Percentiles rank a stretch among this genome's conserved stretches.
These are phyloP conservation scores for Leucoma salicis DNA, from an alignment of 2,888 invertebrate species.

Conservation along the genomic window DNA sequence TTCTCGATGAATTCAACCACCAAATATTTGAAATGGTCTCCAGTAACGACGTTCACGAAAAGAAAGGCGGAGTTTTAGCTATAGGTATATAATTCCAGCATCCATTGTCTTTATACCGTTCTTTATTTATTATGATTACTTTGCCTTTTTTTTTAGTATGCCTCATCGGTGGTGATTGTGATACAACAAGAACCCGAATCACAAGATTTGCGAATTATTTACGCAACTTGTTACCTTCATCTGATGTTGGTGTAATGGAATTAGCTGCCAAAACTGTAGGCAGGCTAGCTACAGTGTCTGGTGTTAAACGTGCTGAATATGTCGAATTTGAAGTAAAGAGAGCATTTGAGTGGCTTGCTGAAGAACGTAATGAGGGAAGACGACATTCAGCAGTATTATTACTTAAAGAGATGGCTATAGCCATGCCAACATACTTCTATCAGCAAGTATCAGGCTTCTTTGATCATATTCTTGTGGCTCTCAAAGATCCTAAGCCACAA, in stretches of 20 bases:
- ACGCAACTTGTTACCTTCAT: slow-evolving; percentile 93
- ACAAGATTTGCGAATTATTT: slow-evolving; percentile 96
- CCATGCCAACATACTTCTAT: slow-evolving; percentile 98
- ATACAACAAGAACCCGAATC: slow-evolving; percentile 94
- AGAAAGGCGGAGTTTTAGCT: slow-evolving; percentile 97
- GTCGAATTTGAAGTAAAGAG: slow-evolving; percentile 99
- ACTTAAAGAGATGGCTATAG: slow-evolving; percentile 95
- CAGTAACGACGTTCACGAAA: slow-evolving; percentile 95
- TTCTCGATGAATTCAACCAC: slow-evolving; percentile 97
- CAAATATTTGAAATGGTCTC: slow-evolving; percentile 98
- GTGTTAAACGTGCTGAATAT: slow-evolving; percentile 97
- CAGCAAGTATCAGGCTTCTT: slow-evolving; percentile 97
- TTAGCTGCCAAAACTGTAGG: slow-evolving; percentile 97
- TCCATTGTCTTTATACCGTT: not conserved
- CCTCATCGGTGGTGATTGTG: slow-evolving; percentile 95
- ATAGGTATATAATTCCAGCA: slow-evolving; percentile 83
- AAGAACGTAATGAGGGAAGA: slow-evolving; percentile 94
- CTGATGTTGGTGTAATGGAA: slow-evolving; percentile 97
- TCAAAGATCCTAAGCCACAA: slow-evolving; percentile 94
- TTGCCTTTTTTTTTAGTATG: slow-evolving; percentile 84
- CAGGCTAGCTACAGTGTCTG: slow-evolving; percentile 93
- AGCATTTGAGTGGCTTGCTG: slow-evolving; percentile 97
- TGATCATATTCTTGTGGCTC: slow-evolving; percentile 95
- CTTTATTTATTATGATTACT: not conserved
- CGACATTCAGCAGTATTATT: slow-evolving; percentile 96